phyloP scores from a whole-genome alignment of 2,888 invertebrate genomes.

The Zaprionus bogoriensis region DNA sequence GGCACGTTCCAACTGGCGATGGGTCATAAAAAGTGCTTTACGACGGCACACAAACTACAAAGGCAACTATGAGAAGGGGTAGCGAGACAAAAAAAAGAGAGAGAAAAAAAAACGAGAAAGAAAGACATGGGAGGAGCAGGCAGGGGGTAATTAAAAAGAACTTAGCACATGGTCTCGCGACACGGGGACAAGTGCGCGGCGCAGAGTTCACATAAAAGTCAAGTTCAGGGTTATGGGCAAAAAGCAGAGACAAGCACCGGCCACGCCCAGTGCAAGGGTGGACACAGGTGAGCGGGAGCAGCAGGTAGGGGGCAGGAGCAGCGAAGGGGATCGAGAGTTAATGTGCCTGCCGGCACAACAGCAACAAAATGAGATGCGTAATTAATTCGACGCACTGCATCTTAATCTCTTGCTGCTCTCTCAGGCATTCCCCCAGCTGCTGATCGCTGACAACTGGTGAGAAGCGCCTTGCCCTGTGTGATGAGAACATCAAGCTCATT shows the following conservation, averaged over 20 bases:
- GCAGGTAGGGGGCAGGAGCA: not conserved
- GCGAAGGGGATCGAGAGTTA: not conserved
- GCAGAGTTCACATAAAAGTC: conserved; percentile 69
- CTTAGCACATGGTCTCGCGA: conserved; percentile 65
- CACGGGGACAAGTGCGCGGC: conserved; percentile 21
- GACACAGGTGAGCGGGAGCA: too few species aligned
- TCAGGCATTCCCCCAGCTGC: not conserved
- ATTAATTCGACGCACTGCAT: conserved; percentile 67
- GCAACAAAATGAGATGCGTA: conserved; percentile 54
- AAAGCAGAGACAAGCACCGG: conserved; percentile 18
- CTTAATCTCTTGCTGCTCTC: conserved; percentile 52
- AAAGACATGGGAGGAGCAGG: not conserved
- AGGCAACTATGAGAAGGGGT: conserved; percentile 9
- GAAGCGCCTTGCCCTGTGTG: conserved; percentile 32
- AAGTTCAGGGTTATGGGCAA: conserved; percentile 65
- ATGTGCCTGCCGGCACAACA: conserved; percentile 21
- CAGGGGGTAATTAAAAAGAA: conserved; percentile 66
- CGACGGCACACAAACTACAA: conserved; percentile 25
- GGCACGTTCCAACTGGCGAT: conserved; percentile 50
- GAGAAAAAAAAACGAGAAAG: not conserved
- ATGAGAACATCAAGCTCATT: conserved; percentile 58
- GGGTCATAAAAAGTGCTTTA: conserved; percentile 48
- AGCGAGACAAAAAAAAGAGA: not conserved
- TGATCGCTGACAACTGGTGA: conserved; percentile 46
- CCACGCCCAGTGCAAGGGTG: too few species aligned